Percentiles rank a stretch among this genome's conserved stretches.
Conservation (phyloP, 2,888 invertebrate genomes). For the Nasonia oneida region DNA sequence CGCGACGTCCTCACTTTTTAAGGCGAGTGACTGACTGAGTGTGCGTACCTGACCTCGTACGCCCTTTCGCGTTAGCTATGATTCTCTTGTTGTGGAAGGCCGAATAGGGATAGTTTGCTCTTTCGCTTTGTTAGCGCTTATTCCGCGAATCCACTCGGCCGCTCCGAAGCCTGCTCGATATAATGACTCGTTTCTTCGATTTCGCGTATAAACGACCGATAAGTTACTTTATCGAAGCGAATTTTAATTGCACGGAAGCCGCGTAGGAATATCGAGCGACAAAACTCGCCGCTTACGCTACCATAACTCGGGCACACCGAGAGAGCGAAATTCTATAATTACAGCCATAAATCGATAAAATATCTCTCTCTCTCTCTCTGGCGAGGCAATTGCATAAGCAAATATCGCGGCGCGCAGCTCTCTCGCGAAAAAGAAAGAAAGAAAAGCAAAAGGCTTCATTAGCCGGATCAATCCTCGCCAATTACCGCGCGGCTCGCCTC, state of each 20-base stretch:
- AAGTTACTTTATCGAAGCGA: too few relatives aligned
- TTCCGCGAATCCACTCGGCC: background rate
- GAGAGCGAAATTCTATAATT: background rate
- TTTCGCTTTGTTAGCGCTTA: background rate
- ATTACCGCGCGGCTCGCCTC: conserved; percentile 46
- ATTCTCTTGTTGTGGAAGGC: conserved; percentile 6
- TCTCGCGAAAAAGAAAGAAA: background rate
- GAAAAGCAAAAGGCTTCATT: conserved; percentile 46
- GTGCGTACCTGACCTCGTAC: background rate
- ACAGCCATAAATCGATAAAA: background rate
- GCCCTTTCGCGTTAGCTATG: conserved; percentile 15
- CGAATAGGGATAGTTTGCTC: background rate
- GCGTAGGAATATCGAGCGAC: background rate
- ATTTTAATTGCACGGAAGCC: too few relatives aligned
- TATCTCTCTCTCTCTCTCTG: background rate
- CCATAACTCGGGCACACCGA: background rate
- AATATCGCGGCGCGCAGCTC: background rate
- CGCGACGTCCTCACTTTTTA: conserved; percentile 51
- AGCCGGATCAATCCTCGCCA: conserved; percentile 48
- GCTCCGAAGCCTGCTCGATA: background rate
- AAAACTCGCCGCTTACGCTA: background rate
- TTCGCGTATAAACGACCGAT: too few relatives aligned
- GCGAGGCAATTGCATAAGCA: background rate
- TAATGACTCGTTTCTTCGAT: background rate
- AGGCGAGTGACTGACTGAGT: background rate